A percentile compares a stretch with the other conserved stretches of the same genome.
Evolutionary conservation across 2,888 invertebrate species (phyloP).

Genomic region (Alloscopus bannaensis): DNA sequence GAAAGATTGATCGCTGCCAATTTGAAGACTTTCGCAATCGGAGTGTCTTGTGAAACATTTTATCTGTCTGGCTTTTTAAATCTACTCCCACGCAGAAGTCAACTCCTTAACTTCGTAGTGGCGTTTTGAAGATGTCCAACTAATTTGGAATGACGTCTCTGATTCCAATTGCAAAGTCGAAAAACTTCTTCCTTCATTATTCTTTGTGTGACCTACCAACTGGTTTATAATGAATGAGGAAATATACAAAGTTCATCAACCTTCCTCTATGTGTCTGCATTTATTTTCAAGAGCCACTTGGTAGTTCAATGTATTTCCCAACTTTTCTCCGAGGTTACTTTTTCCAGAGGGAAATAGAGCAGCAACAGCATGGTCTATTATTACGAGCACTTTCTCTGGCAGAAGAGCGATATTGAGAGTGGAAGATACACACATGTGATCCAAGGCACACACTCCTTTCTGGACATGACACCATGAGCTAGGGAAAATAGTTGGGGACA

Average conservation of each 20-base stretch:
- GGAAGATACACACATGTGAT: not conserved
- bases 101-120: no score
- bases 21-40: no score
- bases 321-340: conserved; percentile 16
- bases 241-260: conserved; percentile 45
- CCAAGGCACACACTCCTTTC: conserved; percentile 22
- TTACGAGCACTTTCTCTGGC: conserved; percentile 32
- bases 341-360: conserved; percentile 43
- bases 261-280: conserved; percentile 11
- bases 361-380: conserved; percentile 28
- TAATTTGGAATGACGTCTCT: no score
- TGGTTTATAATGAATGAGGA: conserved; percentile 16
- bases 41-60: no score
- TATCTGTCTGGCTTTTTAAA: no score
- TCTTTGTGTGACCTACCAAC: conserved; percentile 10
- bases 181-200: no score
- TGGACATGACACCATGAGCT: conserved; percentile 47
- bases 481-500: conserved; percentile 22
- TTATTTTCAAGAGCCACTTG: conserved; percentile 16
- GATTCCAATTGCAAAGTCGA: no score
- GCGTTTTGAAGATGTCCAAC: no score
- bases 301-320: conserved; percentile 10
- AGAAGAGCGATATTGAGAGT: not conserved
- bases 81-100: no score
- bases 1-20: no score